Percentiles rank a stretch among this genome's conserved stretches.
phyloP scores from a whole-genome alignment of 2,113 vertebrate genomes.

The Theropithecus gelada region DNA sequence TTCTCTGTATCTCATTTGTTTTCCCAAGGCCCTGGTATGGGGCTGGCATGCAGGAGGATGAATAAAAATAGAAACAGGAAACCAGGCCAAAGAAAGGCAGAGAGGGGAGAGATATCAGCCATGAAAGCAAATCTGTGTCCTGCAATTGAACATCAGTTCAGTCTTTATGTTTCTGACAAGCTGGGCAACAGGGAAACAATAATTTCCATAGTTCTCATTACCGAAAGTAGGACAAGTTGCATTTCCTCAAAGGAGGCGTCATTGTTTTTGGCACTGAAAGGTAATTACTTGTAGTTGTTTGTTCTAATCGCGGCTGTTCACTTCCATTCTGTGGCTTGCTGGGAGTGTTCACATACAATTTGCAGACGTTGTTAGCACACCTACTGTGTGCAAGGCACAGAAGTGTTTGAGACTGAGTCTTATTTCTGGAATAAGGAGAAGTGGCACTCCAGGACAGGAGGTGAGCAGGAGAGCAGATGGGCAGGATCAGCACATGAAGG shows the following conservation, averaged over 20 bases:
- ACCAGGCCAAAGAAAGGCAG: neutral
- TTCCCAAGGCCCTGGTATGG: neutral
- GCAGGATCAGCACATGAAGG: neutral
- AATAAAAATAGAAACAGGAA: neutral
- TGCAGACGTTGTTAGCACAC: fast-evolving
- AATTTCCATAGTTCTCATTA: neutral
- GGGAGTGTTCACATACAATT: neutral
- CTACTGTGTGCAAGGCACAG: neutral
- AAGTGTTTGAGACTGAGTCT: too few relatives aligned
- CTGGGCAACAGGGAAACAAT: neutral
- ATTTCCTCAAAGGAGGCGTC: neutral
- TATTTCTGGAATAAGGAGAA: neutral
- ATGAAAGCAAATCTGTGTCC: neutral
- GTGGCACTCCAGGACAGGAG: neutral
- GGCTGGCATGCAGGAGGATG: neutral
- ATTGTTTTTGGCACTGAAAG: neutral
- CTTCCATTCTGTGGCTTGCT: neutral
- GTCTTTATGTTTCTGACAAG: neutral
- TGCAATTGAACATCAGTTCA: neutral
- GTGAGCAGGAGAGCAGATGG: neutral
- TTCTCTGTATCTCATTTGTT: neutral
- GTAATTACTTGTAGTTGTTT: neutral
- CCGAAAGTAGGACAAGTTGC: neutral
- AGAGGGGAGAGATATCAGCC: neutral
- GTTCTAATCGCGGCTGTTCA: neutral